A percentile compares a stretch with the other conserved stretches of the same genome.
Evolutionary conservation across 1,140 invertebrate genomes (phyloP).

Genomic region (Campoletis sonorensis): DNA sequence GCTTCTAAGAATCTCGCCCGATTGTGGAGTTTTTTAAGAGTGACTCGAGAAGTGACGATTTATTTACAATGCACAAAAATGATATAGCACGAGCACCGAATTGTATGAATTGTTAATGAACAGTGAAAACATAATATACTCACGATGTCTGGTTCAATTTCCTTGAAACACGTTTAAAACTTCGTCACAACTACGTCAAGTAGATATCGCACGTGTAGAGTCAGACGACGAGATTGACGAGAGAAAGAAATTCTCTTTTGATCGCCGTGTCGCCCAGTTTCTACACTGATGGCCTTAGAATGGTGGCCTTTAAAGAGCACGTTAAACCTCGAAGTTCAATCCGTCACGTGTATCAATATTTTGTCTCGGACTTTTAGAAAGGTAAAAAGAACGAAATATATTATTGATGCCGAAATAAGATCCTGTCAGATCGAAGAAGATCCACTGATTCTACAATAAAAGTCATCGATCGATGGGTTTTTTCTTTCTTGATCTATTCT

Average conservation of each 20-base stretch:
- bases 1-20: not conserved
- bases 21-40: not conserved
- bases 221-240: conserved; percentile 3
- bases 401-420: not conserved
- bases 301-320: not conserved
- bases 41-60: no score
- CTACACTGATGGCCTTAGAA: not conserved
- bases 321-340: not conserved
- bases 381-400: not conserved
- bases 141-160: not conserved
- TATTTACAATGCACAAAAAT: no score
- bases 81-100: no score
- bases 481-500: no score
- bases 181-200: not conserved
- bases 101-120: not conserved
- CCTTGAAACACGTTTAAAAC: not conserved
- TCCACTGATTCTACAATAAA: no score
- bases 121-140: not conserved
- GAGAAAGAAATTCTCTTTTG: not conserved
- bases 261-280: not conserved
- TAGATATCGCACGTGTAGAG: conserved; percentile 9
- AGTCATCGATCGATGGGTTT: no score
- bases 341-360: not conserved
- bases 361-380: not conserved
- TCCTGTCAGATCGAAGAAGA: no score